These are phyloP conservation scores for Ia io DNA, from an alignment of 2,113 vertebrate species.

Conservation along the genomic window DNA sequence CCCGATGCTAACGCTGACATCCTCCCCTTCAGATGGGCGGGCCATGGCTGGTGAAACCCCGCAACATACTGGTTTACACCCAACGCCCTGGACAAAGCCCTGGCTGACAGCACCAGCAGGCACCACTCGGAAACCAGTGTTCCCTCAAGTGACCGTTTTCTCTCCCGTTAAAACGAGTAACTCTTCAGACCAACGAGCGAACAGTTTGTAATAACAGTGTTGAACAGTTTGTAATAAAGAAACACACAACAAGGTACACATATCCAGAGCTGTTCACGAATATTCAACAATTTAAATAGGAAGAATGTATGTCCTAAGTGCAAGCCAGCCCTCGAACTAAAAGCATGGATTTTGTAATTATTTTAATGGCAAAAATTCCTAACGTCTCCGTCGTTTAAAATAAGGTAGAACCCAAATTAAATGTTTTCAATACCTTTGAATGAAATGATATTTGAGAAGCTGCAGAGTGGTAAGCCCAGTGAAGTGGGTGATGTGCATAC, in stretches of 20 bases:
- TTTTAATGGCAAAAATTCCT: conserved; percentile 47
- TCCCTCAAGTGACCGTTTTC: conserved; percentile 48
- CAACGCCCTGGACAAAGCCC: conserved; percentile 34
- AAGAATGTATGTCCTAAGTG: conserved; percentile 31
- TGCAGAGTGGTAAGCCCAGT: not conserved
- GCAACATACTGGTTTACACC: not conserved
- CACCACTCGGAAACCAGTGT: conserved; percentile 44
- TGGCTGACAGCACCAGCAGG: conserved; percentile 12
- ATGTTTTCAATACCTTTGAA: not conserved
- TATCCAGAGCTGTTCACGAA: conserved; percentile 29
- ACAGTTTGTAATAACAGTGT: conserved; percentile 43
- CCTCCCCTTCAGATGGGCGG: conserved; percentile 34
- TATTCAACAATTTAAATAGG: conserved; percentile 46
- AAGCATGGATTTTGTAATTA: not conserved
- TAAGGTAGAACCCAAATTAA: conserved; percentile 21
- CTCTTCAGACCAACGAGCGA: conserved; percentile 35
- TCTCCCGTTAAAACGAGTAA: conserved; percentile 43
- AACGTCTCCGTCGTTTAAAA: conserved; percentile 47
- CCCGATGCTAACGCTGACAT: too few species aligned
- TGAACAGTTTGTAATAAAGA: conserved; percentile 45
- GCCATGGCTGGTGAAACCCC: not conserved
- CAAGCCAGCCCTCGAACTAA: conserved; percentile 51
- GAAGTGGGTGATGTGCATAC: not conserved
- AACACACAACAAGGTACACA: conserved; percentile 13
- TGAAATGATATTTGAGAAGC: not conserved